These are phyloP conservation scores for Hirtodrosophila cameraria DNA, from an alignment of 2,888 invertebrate species.

Conservation along the genomic window DNA sequence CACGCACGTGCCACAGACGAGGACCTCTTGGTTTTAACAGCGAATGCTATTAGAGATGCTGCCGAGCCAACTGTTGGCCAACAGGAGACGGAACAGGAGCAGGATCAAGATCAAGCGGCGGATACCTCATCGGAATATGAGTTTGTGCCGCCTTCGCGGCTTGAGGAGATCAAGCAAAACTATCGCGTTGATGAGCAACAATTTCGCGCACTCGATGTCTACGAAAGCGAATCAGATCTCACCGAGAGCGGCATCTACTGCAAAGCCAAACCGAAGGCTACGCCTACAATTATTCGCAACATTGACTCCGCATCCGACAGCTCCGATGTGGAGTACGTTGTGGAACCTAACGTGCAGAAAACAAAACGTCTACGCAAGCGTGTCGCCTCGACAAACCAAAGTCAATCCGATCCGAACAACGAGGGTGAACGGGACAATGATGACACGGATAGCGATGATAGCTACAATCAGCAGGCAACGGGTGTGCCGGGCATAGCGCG, in stretches of 20 bases:
- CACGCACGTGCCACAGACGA: slow-evolving; percentile 77
- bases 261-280: slow-evolving; percentile 62
- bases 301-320: slow-evolving; percentile 66
- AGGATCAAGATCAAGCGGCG: slow-evolving; percentile 2
- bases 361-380: slow-evolving; percentile 81
- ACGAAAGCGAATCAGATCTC: slow-evolving; percentile 86
- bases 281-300: slow-evolving; percentile 72
- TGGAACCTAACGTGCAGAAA: slow-evolving; percentile 50
- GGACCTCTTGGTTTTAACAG: slow-evolving; percentile 76
- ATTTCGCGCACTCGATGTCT: slow-evolving; percentile 85
- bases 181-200: slow-evolving; percentile 83
- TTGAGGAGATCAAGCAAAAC: slow-evolving; percentile 56
- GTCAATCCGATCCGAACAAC: slow-evolving; percentile 61
- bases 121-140: slow-evolving; percentile 63
- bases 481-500: slow-evolving; percentile 76
- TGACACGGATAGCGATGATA: slow-evolving; percentile 55
- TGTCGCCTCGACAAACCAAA: slow-evolving; percentile 78
- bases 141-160: slow-evolving; percentile 64
- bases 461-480: slow-evolving; percentile 49
- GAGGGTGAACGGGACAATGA: slow-evolving; percentile 31
- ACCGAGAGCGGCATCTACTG: slow-evolving; percentile 82
- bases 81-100: neutral
- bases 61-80: no score
- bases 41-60: slow-evolving; percentile 59
- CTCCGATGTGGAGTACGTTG: slow-evolving; percentile 57